These are phyloP conservation scores for Eutrigla gurnardus DNA, from an alignment of 2,797 vertebrate genomes.

Conservation along the genomic window DNA sequence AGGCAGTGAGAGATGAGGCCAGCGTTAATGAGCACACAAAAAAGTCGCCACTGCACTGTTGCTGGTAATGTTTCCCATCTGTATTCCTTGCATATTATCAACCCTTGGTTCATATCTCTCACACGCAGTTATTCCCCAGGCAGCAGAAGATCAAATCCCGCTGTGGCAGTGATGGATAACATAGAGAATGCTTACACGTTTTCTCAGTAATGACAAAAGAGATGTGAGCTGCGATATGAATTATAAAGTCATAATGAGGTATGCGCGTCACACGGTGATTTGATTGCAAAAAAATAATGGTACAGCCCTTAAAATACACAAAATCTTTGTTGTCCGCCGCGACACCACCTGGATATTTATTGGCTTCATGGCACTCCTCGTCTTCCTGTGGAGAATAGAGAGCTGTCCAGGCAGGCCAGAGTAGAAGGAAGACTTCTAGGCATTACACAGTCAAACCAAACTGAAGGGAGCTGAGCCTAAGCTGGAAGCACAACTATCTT, in stretches of 20 bases:
- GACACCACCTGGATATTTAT: conserved; percentile 8
- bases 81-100: conserved; percentile 51
- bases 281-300: conserved; percentile 20
- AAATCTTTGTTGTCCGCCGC: conserved; percentile 21
- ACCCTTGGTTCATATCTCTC: conserved; percentile 42
- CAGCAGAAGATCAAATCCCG: conserved; percentile 53
- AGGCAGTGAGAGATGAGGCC: conserved; percentile 48
- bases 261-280: conserved; percentile 8
- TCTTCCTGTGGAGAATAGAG: conserved; percentile 11
- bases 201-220: conserved; percentile 51
- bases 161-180: conserved; percentile 58
- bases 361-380: not conserved
- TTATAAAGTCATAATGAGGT: conserved; percentile 46
- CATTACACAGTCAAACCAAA: conserved; percentile 44
- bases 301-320: conserved; percentile 8
- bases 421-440: conserved; percentile 34
- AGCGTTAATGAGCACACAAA: conserved; percentile 45
- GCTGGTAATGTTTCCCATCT: conserved; percentile 55
- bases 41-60: conserved; percentile 38
- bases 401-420: conserved; percentile 11
- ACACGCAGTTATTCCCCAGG: conserved; percentile 38
- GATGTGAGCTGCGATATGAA: conserved; percentile 43
- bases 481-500: conserved; percentile 49
- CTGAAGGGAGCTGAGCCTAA: conserved; percentile 39
- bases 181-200: conserved; percentile 43